These are phyloP conservation scores for Leuciscus waleckii DNA, from an alignment of 2,797 vertebrate species.

Conservation along the genomic window DNA sequence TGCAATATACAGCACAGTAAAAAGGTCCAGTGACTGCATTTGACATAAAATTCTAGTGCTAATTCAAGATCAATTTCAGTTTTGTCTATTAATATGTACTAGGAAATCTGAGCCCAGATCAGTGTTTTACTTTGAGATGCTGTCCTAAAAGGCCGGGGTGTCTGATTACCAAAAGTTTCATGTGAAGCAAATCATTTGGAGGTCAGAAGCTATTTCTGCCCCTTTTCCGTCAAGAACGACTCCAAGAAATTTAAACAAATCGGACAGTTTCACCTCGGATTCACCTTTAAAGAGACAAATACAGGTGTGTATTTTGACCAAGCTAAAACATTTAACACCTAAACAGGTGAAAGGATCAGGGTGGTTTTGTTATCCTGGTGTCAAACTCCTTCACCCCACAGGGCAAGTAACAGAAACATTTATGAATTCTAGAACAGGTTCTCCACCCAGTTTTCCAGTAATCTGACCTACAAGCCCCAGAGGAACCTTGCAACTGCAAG, in stretches of 20 bases:
- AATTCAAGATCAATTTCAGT: neutral
- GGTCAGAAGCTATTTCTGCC: neutral
- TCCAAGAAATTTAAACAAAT: neutral
- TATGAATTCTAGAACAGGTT: constrained; percentile 5
- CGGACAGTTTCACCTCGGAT: neutral
- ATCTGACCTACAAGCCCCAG: neutral
- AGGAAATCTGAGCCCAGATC: neutral
- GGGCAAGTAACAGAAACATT: constrained; percentile 28
- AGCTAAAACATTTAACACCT: constrained; percentile 4
- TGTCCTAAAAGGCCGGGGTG: neutral
- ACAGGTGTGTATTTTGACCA: constrained; percentile 17
- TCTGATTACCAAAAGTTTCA: constrained; percentile 23
- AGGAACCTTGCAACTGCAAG: neutral
- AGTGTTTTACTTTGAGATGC: neutral
- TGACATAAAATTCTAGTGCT: neutral
- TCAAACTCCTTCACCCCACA: constrained; percentile 24
- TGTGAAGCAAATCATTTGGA: neutral
- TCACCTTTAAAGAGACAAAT: constrained; percentile 7
- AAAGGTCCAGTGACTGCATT: neutral
- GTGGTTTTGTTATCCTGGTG: constrained; percentile 13
- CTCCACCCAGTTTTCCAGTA: constrained; percentile 40
- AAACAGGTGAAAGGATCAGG: constrained; percentile 27
- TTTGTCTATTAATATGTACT: neutral
- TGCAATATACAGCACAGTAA: neutral
- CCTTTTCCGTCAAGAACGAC: neutral